These are phyloP conservation scores for Todiramphus saurophagus DNA, from an alignment of 2,113 vertebrate genomes.

Conservation along the genomic window DNA sequence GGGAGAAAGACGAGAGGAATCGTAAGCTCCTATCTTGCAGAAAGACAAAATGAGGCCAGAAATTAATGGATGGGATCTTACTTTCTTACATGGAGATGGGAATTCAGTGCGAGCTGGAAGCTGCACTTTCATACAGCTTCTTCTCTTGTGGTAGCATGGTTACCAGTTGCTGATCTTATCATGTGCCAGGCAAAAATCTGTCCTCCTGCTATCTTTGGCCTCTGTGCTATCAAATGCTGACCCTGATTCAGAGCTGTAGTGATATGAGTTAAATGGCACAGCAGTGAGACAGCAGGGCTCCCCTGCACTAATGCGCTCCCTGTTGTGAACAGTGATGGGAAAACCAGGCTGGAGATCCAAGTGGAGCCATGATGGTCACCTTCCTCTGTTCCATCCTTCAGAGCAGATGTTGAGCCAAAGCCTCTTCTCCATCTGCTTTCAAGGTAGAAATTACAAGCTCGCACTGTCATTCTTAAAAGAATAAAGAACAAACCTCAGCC, in stretches of 20 bases:
- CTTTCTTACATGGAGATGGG: background rate
- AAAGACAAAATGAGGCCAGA: conserved; percentile 23
- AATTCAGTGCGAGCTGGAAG: background rate
- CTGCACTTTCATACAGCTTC: conserved; percentile 25
- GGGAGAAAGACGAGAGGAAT: background rate
- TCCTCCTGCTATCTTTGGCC: conserved; percentile 43
- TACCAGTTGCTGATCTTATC: conserved; percentile 35
- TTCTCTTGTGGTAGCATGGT: conserved; percentile 8
- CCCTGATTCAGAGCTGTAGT: background rate
- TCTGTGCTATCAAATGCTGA: conserved; percentile 19
- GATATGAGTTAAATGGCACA: background rate
- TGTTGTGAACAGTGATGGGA: background rate
- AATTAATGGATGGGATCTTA: conserved; percentile 16
- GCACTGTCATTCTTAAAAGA: background rate
- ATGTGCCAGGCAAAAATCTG: conserved; percentile 24
- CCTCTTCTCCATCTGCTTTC: background rate
- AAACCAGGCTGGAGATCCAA: background rate
- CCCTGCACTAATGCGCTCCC: background rate
- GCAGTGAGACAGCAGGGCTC: background rate
- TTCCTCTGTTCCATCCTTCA: background rate
- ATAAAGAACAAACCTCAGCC: background rate
- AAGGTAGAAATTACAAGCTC: conserved; percentile 9
- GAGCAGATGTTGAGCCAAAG: background rate
- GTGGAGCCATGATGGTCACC: background rate
- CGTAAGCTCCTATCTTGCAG: background rate